Evolutionary conservation across 2,113 vertebrate species (phyloP), one percentile per base, ranked within the genome.

Genomic region (Pterocles burchelli): DNA sequence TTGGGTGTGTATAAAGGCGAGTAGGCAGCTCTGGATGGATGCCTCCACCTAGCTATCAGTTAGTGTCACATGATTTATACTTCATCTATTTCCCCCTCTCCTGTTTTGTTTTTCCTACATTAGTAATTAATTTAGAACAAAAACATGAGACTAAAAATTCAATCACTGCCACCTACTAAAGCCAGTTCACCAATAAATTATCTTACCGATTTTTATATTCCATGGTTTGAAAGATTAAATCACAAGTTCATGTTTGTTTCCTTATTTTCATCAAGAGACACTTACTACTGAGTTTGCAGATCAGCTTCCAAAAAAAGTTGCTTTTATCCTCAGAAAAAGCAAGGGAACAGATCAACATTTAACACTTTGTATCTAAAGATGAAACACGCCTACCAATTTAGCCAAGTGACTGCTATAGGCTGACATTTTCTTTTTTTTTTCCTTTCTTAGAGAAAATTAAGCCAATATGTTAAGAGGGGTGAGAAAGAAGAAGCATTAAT

Each of bases 11-110:
- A 33, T 22, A 49, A 88, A 74, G 22, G 25, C 1, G 0, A 75
- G 57, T 51, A 65, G n/a, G 22, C 65, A 85, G 74, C 38, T 83
- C 74, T 10, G 4, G 70, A 45, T 31, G 29, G 59, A 36, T 54
- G 46, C 49, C 61, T 94, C 70, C 89, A 85, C 85, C 67, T 79
- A 89, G 63, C 75, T 74, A 93, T 63, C 91, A 86, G 80, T 85
- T 82, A 90, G 61, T 88, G 88, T 71, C 92, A 71, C 51, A 90
- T 63, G 71, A 88, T 59, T 88, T 75, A 63, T 52, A 57, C 21
- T 78, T 75, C 38, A 68, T 38, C 29, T 63, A 2, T 45, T 58
- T 72, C 54, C 6, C 17, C 55, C 68, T 55, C 70, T 68, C 54
- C 75, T 57, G 33, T 72, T 87, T 74, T 1, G 3, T 85, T 91